Conservation (phyloP, 2,797 vertebrate genomes). For the Amblyopsis hoosieri region DNA sequence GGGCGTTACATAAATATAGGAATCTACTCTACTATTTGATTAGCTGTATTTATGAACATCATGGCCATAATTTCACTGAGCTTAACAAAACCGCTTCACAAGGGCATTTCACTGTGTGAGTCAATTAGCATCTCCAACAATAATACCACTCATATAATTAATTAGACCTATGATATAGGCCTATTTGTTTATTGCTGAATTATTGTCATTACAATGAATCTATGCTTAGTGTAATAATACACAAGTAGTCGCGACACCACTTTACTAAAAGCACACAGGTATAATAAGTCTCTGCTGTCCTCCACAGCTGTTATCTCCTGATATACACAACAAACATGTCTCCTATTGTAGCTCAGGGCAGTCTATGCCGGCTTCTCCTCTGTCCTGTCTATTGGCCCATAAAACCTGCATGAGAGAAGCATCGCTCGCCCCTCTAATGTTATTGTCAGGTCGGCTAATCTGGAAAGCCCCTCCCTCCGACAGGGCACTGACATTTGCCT, state of each 20-base stretch:
- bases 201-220: slow-evolving; percentile 7
- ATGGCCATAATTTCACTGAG: neutral
- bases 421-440: slow-evolving; percentile 34
- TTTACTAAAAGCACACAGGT: neutral
- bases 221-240: slow-evolving; percentile 1
- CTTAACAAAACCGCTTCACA: neutral
- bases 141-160: slow-evolving; percentile 7
- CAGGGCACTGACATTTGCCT: slow-evolving; percentile 18
- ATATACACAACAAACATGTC: slow-evolving; percentile 9
- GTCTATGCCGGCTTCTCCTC: slow-evolving; percentile 25
- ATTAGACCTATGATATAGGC: too few relatives aligned
- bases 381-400: slow-evolving; percentile 44
- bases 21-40: too few relatives aligned
- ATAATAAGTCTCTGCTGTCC: neutral
- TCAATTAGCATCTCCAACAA: neutral
- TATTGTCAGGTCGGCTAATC: slow-evolving; percentile 50
- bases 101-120: neutral
- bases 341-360: neutral
- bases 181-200: neutral
- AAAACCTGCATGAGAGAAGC: slow-evolving; percentile 35
- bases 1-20: too few relatives aligned
- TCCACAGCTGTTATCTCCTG: slow-evolving; percentile 8
- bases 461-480: neutral
- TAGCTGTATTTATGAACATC: neutral
- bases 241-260: neutral